A percentile compares a stretch with the other conserved stretches of the same genome.
Conservation (phyloP, 2,113 vertebrate genomes). For the Chelonoidis abingdonii region DNA sequence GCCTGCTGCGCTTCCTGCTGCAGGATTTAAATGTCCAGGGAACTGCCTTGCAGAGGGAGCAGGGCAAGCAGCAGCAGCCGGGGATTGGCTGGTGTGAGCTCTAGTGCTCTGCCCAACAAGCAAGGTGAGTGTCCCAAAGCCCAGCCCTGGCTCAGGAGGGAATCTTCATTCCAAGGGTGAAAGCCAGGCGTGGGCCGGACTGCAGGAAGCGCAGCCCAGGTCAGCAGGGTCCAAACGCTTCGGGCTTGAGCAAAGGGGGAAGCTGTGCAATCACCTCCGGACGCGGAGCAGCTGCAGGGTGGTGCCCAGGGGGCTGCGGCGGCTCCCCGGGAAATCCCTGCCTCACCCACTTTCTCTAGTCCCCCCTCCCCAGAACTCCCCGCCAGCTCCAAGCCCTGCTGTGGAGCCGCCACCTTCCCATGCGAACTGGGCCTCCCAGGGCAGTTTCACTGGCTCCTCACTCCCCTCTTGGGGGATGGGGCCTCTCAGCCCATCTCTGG, state of each 20-base stretch:
- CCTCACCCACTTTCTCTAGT: not conserved
- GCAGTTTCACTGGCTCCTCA: not conserved
- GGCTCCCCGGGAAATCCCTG: not conserved
- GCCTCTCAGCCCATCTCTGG: not conserved
- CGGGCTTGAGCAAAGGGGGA: not conserved
- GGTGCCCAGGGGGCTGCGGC: not conserved
- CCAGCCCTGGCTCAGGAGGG: not conserved
- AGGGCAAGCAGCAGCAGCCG: constrained; percentile 7
- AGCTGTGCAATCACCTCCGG: not conserved
- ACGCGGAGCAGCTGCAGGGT: not conserved
- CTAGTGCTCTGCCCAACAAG: constrained; percentile 65
- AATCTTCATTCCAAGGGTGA: not conserved
- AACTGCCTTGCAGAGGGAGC: constrained; percentile 37
- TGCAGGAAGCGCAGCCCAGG: too few relatives aligned
- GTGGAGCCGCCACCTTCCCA: not conserved
- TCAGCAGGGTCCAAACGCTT: not conserved
- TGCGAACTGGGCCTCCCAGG: not conserved
- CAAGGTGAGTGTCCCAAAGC: constrained; percentile 66
- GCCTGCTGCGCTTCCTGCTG: constrained; percentile 53
- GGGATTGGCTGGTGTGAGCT: not conserved
- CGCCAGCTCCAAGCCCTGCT: not conserved
- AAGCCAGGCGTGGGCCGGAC: not conserved
- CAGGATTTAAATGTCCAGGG: constrained; percentile 75
- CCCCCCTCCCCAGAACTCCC: too few relatives aligned
- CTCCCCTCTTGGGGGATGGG: not conserved